These are phyloP conservation scores for Drosophila tani DNA, from an alignment of 1,140 invertebrate genomes.

Conservation along the genomic window DNA sequence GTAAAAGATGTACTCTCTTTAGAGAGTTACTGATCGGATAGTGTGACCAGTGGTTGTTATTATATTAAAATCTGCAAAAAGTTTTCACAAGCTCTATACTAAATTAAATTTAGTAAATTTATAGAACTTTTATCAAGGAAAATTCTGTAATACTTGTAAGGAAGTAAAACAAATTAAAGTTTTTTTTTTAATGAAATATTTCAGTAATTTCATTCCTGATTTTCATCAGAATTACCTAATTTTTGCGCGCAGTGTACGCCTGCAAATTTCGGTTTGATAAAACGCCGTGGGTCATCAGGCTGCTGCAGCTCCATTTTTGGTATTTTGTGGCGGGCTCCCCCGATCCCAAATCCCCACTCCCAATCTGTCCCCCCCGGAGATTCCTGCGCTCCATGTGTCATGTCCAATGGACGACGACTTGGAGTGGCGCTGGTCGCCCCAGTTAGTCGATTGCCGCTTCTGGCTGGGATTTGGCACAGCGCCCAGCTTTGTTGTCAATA, in stretches of 20 bases:
- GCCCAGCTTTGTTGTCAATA: conserved; percentile 80
- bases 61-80: too few relatives aligned
- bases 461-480: conserved; percentile 60
- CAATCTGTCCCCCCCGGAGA: conserved; percentile 6
- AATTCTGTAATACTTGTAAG: neutral
- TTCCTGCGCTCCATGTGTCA: conserved; percentile 1
- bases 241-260: neutral
- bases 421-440: conserved; percentile 28
- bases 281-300: conserved; percentile 20
- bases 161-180: too few relatives aligned
- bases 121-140: too few relatives aligned
- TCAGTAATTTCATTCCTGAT: neutral
- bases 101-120: too few relatives aligned
- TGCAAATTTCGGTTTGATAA: conserved; percentile 5
- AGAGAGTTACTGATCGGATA: neutral
- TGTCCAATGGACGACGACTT: conserved; percentile 23
- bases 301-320: conserved; percentile 32
- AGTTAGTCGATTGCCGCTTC: conserved; percentile 52
- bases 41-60: too few relatives aligned
- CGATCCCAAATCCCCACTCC: neutral
- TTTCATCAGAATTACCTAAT: neutral
- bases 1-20: too few relatives aligned
- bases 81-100: too few relatives aligned
- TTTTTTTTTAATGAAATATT: neutral
- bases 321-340: conserved; percentile 2